A percentile compares a stretch with the other conserved stretches of the same genome.
phyloP scores from a whole-genome alignment of 1,140 invertebrate species.

The Meloidogyne floridensis region DNA sequence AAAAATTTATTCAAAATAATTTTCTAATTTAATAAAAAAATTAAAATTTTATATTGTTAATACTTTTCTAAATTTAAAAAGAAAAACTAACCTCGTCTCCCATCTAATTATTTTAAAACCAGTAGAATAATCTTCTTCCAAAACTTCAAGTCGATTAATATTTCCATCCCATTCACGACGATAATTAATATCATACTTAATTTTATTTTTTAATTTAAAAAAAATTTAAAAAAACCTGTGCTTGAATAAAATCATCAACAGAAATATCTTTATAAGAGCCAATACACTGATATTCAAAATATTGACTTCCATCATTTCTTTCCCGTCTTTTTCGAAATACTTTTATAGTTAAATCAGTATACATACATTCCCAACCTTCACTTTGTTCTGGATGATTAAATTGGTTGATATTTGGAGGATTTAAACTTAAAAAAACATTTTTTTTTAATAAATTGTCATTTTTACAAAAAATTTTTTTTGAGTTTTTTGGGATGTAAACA shows the following conservation, averaged over 20 bases:
- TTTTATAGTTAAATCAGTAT: slow-evolving; percentile 8
- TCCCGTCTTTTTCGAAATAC: slow-evolving; percentile 31
- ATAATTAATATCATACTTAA: slow-evolving; percentile 53
- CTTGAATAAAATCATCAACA: slow-evolving; percentile 41
- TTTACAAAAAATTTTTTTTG: no score
- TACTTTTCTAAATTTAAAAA: background rate
- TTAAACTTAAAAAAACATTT: slow-evolving; percentile 10
- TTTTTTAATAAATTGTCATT: background rate
- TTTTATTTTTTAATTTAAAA: background rate
- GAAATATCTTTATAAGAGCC: slow-evolving; percentile 49
- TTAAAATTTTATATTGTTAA: slow-evolving; percentile 14
- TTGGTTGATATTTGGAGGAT: background rate
- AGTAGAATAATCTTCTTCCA: slow-evolving; percentile 46
- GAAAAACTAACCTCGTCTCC: slow-evolving; percentile 5
- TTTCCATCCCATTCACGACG: slow-evolving; percentile 59
- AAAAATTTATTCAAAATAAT: no score
- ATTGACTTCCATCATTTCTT: slow-evolving; percentile 27
- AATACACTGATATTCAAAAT: slow-evolving; percentile 49
- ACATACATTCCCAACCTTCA: slow-evolving; percentile 35
- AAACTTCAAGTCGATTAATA: slow-evolving; percentile 51
- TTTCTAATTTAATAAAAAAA: slow-evolving; percentile 8
- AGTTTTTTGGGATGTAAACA: no score
- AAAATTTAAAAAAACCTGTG: slow-evolving; percentile 34
- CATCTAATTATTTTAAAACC: slow-evolving; percentile 32
- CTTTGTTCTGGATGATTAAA: slow-evolving; percentile 19